A percentile compares a stretch with the other conserved stretches of the same genome.
phyloP scores from a whole-genome alignment of 2,888 invertebrate genomes.

The Pyralis farinalis region DNA sequence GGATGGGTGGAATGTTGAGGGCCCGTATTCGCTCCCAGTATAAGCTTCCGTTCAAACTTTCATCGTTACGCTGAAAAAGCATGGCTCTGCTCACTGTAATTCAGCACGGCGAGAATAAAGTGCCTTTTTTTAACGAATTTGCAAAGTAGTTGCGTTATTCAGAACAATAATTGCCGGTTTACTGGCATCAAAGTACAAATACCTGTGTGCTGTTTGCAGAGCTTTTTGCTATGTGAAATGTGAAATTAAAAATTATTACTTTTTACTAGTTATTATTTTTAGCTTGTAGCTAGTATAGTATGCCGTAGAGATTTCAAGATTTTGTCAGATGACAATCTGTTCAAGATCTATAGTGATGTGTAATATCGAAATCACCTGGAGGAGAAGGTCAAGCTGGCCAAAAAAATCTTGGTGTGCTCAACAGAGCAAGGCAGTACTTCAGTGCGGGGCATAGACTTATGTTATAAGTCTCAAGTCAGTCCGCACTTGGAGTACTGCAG shows the following conservation, averaged over 20 bases:
- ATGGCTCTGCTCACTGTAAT: constrained; percentile 26
- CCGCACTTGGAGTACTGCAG: too few species aligned
- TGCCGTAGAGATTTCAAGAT: too few species aligned
- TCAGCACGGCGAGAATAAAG: constrained; percentile 40
- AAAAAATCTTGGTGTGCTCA: too few species aligned
- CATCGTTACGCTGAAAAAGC: constrained; percentile 46
- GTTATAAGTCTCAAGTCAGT: too few species aligned
- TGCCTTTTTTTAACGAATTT: constrained; percentile 19
- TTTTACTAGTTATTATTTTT: too few species aligned
- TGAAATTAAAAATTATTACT: too few species aligned
- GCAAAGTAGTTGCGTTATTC: constrained; percentile 24
- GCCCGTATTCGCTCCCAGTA: constrained; percentile 30
- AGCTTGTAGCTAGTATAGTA: neutral
- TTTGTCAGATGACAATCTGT: too few species aligned
- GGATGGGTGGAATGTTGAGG: constrained; percentile 44
- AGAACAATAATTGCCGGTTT: constrained; percentile 29
- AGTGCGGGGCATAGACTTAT: too few species aligned
- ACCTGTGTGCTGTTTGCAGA: neutral
- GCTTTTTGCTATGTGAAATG: neutral
- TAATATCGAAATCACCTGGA: too few species aligned
- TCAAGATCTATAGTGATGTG: too few species aligned
- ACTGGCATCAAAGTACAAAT: neutral
- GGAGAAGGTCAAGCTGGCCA: too few species aligned
- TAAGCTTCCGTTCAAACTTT: constrained; percentile 53
- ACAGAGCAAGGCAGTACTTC: too few species aligned